These are phyloP conservation scores for Romanogobio albipinnatus DNA, from an alignment of 2,113 vertebrate genomes.

Conservation along the genomic window DNA sequence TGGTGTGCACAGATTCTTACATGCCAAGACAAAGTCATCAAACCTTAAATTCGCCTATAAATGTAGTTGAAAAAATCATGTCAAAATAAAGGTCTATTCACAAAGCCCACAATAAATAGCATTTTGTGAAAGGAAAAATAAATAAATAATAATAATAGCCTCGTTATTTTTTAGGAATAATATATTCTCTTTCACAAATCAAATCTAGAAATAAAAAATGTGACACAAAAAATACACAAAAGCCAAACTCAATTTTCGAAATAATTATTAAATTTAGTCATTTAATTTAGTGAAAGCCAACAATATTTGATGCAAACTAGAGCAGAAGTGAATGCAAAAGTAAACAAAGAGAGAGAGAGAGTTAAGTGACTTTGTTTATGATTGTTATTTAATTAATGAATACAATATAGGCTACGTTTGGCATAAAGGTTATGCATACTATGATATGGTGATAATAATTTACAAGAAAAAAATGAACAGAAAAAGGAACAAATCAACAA, in stretches of 20 bases:
- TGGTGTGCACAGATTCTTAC: slow-evolving; percentile 23
- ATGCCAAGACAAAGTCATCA: slow-evolving; percentile 21
- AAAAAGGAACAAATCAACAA: not conserved
- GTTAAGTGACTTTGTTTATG: not conserved
- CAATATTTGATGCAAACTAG: not conserved
- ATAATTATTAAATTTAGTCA: not conserved
- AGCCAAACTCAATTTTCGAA: not conserved
- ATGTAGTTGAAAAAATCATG: not conserved
- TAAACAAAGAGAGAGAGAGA: not conserved
- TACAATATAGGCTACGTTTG: not conserved
- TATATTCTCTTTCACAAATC: not conserved
- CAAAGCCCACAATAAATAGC: not conserved
- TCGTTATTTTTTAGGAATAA: too few species aligned
- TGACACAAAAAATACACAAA: not conserved
- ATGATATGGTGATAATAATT: not conserved
- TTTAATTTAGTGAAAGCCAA: not conserved
- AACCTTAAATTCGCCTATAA: not conserved
- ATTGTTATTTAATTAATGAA: not conserved
- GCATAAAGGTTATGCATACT: not conserved
- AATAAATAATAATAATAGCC: not conserved
- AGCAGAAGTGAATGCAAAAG: not conserved
- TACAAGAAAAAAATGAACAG: not conserved
- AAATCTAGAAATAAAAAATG: not conserved
- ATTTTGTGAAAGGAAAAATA: not conserved
- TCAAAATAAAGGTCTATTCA: not conserved